A percentile compares a stretch with the other conserved stretches of the same genome.
phyloP scores from a whole-genome alignment of 2,888 invertebrate species.

The Tenthredo amoena region DNA sequence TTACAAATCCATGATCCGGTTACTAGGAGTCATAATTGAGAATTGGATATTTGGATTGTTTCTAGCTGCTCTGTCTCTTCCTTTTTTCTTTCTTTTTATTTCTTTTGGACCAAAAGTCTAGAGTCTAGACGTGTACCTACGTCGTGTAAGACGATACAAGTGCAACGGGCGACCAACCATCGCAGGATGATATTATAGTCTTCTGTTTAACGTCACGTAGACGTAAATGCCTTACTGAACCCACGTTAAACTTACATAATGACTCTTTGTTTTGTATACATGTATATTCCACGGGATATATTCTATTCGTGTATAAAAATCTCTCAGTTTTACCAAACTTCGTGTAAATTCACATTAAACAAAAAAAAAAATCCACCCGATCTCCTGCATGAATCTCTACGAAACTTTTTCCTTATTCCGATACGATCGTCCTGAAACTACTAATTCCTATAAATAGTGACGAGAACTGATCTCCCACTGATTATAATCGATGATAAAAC shows the following conservation, averaged over 20 bases:
- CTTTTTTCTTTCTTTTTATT: background rate
- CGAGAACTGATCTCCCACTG: background rate
- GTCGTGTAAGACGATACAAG: constrained; percentile 44
- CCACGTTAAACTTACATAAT: background rate
- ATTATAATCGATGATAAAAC: background rate
- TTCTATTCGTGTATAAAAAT: background rate
- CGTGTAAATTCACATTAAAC: background rate
- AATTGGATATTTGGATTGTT: background rate
- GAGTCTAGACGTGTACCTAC: constrained; percentile 40
- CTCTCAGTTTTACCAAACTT: background rate
- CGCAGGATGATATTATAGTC: constrained; percentile 20
- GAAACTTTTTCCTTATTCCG: background rate
- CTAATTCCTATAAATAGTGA: background rate
- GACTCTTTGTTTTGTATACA: constrained; percentile 19
- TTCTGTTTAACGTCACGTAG: constrained; percentile 38
- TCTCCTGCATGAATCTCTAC: background rate
- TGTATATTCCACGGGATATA: background rate
- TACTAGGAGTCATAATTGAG: background rate
- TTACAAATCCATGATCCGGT: constrained; percentile 18
- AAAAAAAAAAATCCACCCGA: background rate
- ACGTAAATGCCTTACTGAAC: background rate
- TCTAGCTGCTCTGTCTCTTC: background rate
- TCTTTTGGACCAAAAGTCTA: background rate
- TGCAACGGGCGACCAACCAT: constrained; percentile 14
- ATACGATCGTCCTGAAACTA: background rate